A percentile compares a stretch with the other conserved stretches of the same genome.
Conservation (phyloP, 2,888 invertebrate species). For the Tetheella fluctuosa region DNA sequence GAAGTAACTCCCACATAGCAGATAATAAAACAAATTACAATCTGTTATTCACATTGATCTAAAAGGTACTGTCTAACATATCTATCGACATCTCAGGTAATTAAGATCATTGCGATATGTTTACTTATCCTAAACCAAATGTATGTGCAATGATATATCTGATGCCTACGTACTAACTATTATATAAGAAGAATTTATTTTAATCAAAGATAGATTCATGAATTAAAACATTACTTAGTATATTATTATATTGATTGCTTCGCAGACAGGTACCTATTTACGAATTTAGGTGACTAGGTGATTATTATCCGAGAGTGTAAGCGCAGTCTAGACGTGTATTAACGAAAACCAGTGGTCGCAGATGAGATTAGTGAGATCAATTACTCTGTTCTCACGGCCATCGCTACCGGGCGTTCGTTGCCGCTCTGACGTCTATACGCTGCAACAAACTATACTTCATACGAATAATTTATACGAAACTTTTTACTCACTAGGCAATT, state of each 20-base stretch:
- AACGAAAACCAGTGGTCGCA: slow-evolving; percentile 49
- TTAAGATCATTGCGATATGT: background rate
- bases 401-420: slow-evolving; percentile 29
- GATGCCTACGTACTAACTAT: background rate
- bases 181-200: background rate
- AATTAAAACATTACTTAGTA: background rate
- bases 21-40: background rate
- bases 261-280: slow-evolving; percentile 11
- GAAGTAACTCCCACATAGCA: background rate
- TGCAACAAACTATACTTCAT: slow-evolving; percentile 18
- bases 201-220: background rate
- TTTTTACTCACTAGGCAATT: background rate
- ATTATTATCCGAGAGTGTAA: slow-evolving; percentile 26
- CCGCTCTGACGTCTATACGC: slow-evolving; percentile 15
- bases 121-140: background rate
- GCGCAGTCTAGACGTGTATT: slow-evolving; percentile 60
- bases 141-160: background rate
- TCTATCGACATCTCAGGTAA: background rate
- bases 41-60: background rate
- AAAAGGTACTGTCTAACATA: slow-evolving; percentile 3
- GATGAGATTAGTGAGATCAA: slow-evolving; percentile 76
- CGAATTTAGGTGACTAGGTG: slow-evolving; percentile 22
- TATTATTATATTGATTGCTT: background rate
- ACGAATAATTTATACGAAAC: slow-evolving; percentile 18
- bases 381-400: slow-evolving; percentile 75